A percentile compares a stretch with the other conserved stretches of the same genome.
Evolutionary conservation across 2,797 vertebrate genomes (phyloP).

Genomic region (Psittacula derbiana): DNA sequence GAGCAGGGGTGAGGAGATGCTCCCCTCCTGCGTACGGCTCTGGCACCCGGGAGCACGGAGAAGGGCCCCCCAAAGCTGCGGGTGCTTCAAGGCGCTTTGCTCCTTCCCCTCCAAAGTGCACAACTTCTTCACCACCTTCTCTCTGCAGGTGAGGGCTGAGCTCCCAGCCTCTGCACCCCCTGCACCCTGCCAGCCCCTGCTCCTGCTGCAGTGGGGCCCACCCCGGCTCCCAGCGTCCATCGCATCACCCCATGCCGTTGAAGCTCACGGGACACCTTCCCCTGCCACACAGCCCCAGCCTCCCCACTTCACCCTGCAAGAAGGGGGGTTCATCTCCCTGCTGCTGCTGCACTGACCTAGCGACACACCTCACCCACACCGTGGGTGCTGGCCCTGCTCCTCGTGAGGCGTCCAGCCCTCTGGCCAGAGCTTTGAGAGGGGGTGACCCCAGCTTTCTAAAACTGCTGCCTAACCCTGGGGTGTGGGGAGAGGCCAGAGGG

Average conservation of each 20-base stretch:
- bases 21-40: neutral
- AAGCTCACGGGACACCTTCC: neutral
- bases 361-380: neutral
- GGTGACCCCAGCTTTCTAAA: neutral
- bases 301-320: neutral
- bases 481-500: neutral
- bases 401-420: neutral
- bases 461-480: neutral
- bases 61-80: neutral
- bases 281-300: neutral
- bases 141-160: slow-evolving; percentile 22
- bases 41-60: neutral
- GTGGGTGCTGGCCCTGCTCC: neutral
- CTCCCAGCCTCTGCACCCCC: slow-evolving; percentile 12
- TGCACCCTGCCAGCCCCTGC: neutral
- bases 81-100: slow-evolving; percentile 1
- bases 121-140: neutral
- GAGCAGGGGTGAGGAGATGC: neutral
- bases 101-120: neutral
- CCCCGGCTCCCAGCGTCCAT: neutral
- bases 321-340: neutral
- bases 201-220: neutral
- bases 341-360: slow-evolving; percentile 54
- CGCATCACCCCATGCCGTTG: rapidly evolving
- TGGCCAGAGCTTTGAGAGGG: neutral